phyloP scores from a whole-genome alignment of 2,113 vertebrate species.

The Petrocephalus zakoni region DNA sequence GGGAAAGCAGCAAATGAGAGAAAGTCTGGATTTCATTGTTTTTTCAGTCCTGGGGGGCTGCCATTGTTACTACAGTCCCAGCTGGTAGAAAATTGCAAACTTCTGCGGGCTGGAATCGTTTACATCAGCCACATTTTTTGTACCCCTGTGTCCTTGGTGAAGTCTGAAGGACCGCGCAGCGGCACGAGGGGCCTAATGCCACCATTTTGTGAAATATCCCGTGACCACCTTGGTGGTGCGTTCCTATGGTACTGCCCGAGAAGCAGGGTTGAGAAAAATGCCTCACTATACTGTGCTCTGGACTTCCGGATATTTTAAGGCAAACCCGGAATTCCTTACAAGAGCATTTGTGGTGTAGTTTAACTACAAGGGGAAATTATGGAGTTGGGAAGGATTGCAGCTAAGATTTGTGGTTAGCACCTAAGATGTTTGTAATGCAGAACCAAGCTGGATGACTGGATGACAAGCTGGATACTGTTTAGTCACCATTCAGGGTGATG shows the following conservation, averaged over 20 bases:
- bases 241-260: background rate
- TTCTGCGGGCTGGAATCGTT: background rate
- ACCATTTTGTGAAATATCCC: background rate
- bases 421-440: background rate
- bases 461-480: background rate
- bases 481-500: background rate
- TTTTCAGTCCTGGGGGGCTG: background rate
- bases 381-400: background rate
- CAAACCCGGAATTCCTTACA: background rate
- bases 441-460: background rate
- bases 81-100: background rate
- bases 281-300: background rate
- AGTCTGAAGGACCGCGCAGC: background rate
- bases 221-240: background rate
- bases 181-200: background rate
- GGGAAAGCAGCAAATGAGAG: conserved; percentile 4
- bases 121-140: background rate
- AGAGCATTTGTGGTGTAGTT: background rate
- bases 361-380: background rate
- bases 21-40: background rate
- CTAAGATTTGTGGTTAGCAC: background rate
- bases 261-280: background rate
- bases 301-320: background rate
- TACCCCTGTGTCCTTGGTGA: background rate
- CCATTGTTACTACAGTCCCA: background rate